Conservation (phyloP, 1,140 invertebrate species). For the Bombus sibiricus region DNA sequence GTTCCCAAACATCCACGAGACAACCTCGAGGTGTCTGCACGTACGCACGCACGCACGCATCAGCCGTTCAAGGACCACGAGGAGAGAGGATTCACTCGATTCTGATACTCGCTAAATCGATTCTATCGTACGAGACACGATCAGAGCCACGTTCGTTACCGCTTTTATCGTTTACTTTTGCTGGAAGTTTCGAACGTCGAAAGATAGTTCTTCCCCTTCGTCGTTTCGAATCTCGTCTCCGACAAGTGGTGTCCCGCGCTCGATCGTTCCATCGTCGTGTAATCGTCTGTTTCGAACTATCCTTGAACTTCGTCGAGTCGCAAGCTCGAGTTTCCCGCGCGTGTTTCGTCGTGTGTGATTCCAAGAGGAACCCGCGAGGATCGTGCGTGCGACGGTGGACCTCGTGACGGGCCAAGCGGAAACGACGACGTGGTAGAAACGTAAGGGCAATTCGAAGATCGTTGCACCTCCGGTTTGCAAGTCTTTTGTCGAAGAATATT, state of each 20-base stretch:
- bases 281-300: background rate
- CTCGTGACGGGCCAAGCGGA: conserved; percentile 12
- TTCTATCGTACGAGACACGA: conserved; percentile 3
- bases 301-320: too few species aligned
- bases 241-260: background rate
- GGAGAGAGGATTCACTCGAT: conserved; percentile 22
- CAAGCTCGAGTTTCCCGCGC: conserved; percentile 7
- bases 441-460: background rate
- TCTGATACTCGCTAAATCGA: background rate
- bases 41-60: conserved; percentile 52
- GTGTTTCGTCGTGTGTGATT: conserved; percentile 3
- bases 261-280: background rate
- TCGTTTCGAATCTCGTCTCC: background rate
- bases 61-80: conserved; percentile 45
- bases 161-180: background rate
- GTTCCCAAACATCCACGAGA: conserved; percentile 67
- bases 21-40: conserved; percentile 62
- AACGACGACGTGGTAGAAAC: background rate
- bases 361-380: background rate
- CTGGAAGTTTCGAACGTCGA: background rate
- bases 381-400: conserved; percentile 21
- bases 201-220: background rate
- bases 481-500: background rate
- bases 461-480: background rate
- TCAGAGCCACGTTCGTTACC: background rate